phyloP scores from a whole-genome alignment of 2,888 invertebrate species.

The Hirtodrosophila histrioides region DNA sequence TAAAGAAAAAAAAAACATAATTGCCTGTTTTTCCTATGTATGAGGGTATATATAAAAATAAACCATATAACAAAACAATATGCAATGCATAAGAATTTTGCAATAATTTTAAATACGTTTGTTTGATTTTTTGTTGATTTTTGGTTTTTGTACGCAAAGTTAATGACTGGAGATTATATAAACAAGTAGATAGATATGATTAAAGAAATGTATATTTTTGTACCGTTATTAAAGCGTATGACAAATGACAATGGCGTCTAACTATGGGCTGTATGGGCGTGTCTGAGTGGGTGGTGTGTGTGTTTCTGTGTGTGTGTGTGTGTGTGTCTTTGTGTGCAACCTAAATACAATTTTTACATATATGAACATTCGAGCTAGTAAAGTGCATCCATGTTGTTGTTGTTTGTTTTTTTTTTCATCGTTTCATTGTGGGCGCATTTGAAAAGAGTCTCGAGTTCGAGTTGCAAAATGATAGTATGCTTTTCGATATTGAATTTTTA shows the following conservation, averaged over 20 bases:
- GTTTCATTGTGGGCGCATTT: constrained; percentile 62
- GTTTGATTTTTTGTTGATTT: constrained; percentile 44
- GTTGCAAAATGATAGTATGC: constrained; percentile 23
- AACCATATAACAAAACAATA: constrained; percentile 43
- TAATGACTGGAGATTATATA: constrained; percentile 82
- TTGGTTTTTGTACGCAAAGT: constrained; percentile 73
- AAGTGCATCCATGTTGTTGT: constrained; percentile 43
- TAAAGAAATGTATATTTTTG: constrained; percentile 43
- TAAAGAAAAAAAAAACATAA: too few relatives aligned
- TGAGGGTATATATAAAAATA: constrained; percentile 9
- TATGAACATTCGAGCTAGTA: constrained; percentile 34
- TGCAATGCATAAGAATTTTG: constrained; percentile 68
- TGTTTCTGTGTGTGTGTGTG: constrained; percentile 4
- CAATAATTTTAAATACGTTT: constrained; percentile 57
- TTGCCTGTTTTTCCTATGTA: constrained; percentile 21
- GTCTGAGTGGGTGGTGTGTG: constrained; percentile 13
- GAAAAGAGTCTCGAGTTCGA: constrained; percentile 81
- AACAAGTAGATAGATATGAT: constrained; percentile 52
- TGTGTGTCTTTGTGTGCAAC: constrained; percentile 42
- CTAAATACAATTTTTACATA: constrained; percentile 30
- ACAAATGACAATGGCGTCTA: constrained; percentile 51
- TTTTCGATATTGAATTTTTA: constrained; percentile 23
- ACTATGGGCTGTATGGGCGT: constrained; percentile 21
- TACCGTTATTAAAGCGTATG: constrained; percentile 65
- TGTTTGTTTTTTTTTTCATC: constrained; percentile 14